Evolutionary conservation across 2,888 invertebrate species (phyloP), one percentile per base, ranked within the genome.

Genomic region (Thymelicus acteon): DNA sequence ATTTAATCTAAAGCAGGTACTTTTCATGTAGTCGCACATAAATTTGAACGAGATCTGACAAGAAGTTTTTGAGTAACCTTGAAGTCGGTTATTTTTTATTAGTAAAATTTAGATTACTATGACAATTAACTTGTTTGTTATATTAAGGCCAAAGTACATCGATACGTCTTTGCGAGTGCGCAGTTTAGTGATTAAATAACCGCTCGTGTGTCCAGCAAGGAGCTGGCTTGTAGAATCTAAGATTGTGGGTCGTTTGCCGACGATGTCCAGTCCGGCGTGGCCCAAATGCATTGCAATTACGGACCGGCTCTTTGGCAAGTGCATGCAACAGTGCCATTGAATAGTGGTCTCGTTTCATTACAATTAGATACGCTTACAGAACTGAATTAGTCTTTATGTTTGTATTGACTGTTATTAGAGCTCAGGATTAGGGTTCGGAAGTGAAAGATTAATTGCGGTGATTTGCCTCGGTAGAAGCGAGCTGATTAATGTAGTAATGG

Each of bases 201-300:
- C 12, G 44, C 2, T 44, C 69, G n/a, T 60, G 2, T 44, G 13
- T 68, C 68, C 67, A 71, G 71, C 72, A 64, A 64, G 52, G 12
- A 64, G 52, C 19, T 15, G 39, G 65, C 60, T 69, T 61, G 40
- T 48, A 48, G 31, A 60, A 54, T 48, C 44, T 52, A 52, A 71
- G 64, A 61, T 71, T 73, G 63, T 72, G 54, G 62, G 72, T 69
- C 37, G 68, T 64, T 67, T 72, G 52, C 75, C 72, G 67, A 73
- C 79, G 78, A 80, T 79, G 79, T 80, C 80, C 79, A 78, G 76
- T 73, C 71, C 47, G 60, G 60, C 64, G 52, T 66, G 72, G 63
- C 72, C 76, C 72, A 74, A 76, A 78, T 75, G 73, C 76, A 74
- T 77, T 75, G 79, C 80, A 80, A 82, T 83, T 80, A 83, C 72